A percentile compares a stretch with the other conserved stretches of the same genome.
phyloP scores from a whole-genome alignment of 1,140 invertebrate species.

The Camponotus pennsylvanicus region DNA sequence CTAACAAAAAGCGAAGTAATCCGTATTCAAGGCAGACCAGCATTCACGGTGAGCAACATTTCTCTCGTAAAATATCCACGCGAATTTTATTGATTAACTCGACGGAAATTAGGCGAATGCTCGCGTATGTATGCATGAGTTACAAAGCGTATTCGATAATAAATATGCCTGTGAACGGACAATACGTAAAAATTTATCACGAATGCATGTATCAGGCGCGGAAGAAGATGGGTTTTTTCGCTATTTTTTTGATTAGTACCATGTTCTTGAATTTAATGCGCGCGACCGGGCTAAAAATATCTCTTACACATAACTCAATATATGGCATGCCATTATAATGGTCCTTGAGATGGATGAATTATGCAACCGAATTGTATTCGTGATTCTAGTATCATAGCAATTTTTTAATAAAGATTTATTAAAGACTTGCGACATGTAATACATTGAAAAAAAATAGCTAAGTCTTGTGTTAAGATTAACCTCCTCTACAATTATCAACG shows the following conservation, averaged over 20 bases:
- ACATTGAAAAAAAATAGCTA: not conserved
- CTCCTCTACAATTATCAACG: not conserved
- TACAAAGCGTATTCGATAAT: not conserved
- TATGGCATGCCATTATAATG: conserved; percentile 4
- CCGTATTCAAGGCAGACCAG: conserved; percentile 83
- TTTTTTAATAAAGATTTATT: too few species aligned
- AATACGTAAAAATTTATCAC: not conserved
- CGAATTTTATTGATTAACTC: not conserved
- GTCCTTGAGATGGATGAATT: conserved; percentile 15
- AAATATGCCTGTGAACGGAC: not conserved
- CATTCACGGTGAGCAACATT: conserved; percentile 80
- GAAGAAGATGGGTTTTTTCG: not conserved
- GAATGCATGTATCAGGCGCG: not conserved
- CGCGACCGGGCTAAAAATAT: conserved; percentile 31
- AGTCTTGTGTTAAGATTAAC: not conserved
- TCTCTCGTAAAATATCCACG: conserved; percentile 31
- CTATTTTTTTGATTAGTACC: not conserved
- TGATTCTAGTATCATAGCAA: not conserved
- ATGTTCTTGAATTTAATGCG: conserved; percentile 7
- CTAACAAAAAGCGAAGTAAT: conserved; percentile 75
- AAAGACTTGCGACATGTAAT: not conserved
- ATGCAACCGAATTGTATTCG: conserved; percentile 6
- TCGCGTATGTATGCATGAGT: conserved; percentile 33
- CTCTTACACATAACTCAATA: conserved; percentile 35
- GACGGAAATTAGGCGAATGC: not conserved